Base-by-base conservation (phyloP, 2,888 invertebrate genomes). In the Melinaea marsaeus region DNA sequence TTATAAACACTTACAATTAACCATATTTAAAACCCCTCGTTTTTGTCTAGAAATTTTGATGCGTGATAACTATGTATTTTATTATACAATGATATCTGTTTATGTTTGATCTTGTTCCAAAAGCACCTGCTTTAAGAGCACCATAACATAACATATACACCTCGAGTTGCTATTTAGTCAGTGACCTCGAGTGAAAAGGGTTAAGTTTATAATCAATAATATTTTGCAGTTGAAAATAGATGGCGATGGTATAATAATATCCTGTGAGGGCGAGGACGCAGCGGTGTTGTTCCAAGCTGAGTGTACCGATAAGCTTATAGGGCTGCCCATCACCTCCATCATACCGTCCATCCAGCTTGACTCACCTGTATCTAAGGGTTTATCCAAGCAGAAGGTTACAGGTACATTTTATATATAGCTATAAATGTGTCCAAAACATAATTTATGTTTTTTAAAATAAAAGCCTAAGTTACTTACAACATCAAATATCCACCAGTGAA, bases 331-430 rank as follows among this genome's bases (percentile, higher is more conserved):
- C 2, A 79, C 83, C 2, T 82, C 88, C 0, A 85, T 92, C 58
- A 86, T 93, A 64, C 92, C 92, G 0, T 89, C 91, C 47, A 88
- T 92, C 61, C 85, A 86, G 13, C 77, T 92, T 57, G 88, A 87
- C 55, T 75, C 79, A 4, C 79, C 81, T 0, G 74, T 91, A 58
- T 76, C 91, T 0, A 85, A 84, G 59, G 82, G 85, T 56, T 77
- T 93, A 2, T 85, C 90, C 13, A 94, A 94, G 70, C 94, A 94
- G 76, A 91, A 92, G 71, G 92, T 92, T n/a, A 93, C 94, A 62
- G 94, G 94, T 79, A 74, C 64, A 54, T 57, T 4, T 51, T 22
- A 3, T 46, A 46, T 46, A 46, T 5, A 46, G 7, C 46, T 46
- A 13, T 3, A 45, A 45, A 22, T 22, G 22, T 22, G 22, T 22